Base-by-base conservation (phyloP, 2,113 vertebrate species). In the Pao palembangensis region DNA sequence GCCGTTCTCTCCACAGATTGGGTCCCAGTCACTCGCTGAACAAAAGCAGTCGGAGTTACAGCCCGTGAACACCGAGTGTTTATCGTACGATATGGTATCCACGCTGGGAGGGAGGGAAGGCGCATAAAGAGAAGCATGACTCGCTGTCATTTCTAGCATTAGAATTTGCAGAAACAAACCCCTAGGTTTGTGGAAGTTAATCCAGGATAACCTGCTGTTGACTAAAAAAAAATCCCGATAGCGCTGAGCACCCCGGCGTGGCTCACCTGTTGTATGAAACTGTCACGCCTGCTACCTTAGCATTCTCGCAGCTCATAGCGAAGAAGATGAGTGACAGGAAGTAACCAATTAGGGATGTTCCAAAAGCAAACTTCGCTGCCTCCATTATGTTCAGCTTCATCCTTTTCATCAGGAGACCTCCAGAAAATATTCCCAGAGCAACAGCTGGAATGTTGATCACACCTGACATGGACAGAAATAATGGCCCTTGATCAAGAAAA, bases 341-440 rank as follows among this genome's bases (percentile, higher is more conserved):
- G 55, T 94, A 96, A 3, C 92, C 92, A 4, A 75, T 50, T 43
- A 94, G 60, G 51, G 90, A 91, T 0, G 92, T 77, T 69, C 87
- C 85, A 49, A 93, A 93, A 4, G 84, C 91, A 52, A 96, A 78
- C 61, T 82, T 92, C 1, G 93, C 93, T 48, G 94, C 94, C 78
- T 90, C 90, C 81, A 92, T 90, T 42, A 90, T 83, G 75, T 91
- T 92, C 63, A 94, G 91, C 85, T 96, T 95, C 79, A 95, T 92
- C 59, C 90, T 93, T 76, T 98, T 97, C 95, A 98, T 98, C 46
- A 96, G 85, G 19, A 94, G 83, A 51, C 95, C 95, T 42, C 96
- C 94, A 67, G 92, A 85, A 76, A 98, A 92, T 79, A 96, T 96
- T 41, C 96, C 94, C 77, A 95, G 17, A 15, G 93, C 93, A 79